Evolutionary conservation across 2,888 invertebrate genomes (phyloP), one percentile per base, ranked within the genome.

Genomic region (Apocheima hispidaria): DNA sequence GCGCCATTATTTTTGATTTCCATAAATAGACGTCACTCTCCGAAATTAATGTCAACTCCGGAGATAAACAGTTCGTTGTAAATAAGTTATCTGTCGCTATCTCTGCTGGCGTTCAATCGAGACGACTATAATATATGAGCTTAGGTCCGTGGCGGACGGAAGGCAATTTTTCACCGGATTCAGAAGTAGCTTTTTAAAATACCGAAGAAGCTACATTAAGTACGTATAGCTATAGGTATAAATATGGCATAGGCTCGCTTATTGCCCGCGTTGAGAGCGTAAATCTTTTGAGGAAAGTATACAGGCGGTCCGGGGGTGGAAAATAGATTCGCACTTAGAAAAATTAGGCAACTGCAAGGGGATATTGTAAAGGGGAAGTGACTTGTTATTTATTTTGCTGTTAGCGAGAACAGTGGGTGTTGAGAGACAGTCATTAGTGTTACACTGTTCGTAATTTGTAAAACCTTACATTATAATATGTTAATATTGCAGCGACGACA

Each of bases 111-210:
- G 81, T 79, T 87, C 87, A 84, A 88, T 68, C 79, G 79, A 74
- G 72, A 80, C 77, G 76, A 82, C 84, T 85, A 72, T 83, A 84
- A 89, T 86, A 81, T 87, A 88, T 82, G 81, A 74, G 77, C 79
- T 80, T 78, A 76, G 79, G 75, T 78, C 75, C 72, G 77, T 80
- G 82, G 79, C 75, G 82, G 82, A 77, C 76, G 77, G 79, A 71
- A 84, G 81, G 89, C 83, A 84, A 91, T 91, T 90, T 91, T 89
- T 92, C 88, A 90, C 84, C 71, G 78, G 82, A 88, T 88, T 84
- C 86, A 83, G 84, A 82, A 83, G 78, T 87, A 85, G 83, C 84
- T 89, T 84, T 91, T 92, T 90, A 90, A 91, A 91, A 88, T 87
- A 88, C 81, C 82, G 81, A 84, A 82, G 81, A 82, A 82, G 77